Evolutionary conservation across 2,113 vertebrate genomes (phyloP), one percentile per base, ranked within the genome.

Genomic region (Plotosus lineatus): DNA sequence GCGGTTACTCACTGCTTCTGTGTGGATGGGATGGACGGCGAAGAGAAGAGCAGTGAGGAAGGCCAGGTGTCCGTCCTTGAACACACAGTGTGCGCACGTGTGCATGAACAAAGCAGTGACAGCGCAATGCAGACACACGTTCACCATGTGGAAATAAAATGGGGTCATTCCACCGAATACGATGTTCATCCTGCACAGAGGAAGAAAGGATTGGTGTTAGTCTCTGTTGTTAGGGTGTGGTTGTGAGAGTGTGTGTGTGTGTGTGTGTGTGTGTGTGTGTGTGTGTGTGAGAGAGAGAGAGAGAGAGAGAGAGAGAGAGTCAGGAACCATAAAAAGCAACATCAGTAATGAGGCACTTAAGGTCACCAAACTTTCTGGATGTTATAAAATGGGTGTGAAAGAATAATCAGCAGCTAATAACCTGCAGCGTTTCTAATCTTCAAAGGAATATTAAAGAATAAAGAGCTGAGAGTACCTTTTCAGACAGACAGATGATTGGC

Each of bases 1-100:
- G 6, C 33, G 9, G 36, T 10, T 10, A 96, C 97, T 97, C 89
- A 99, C 98, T 23, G 98, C 98, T 88, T 99, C 98, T 0, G 96
- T 98, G 92, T 99, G 98, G 81, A 99, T 86, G 2, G 98, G 97
- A 87, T 99, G 98, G 65, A 96, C 95, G 0, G 97, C 94, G 46
- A 99, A 99, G 78, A 99, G 94, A 71, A 98, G 87, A 0, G 97
- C 95, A 0, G 96, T 94, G 87, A 96, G 88, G 82, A 97, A 95
- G 83, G 96, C 95, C 38, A 93, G 93, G 0, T 89, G 89, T 0
- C 90, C 82, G 78, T 95, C 93, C 81, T 91, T 88, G 80, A 99
- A 99, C 80, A 97, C 95, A 1, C 92, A 92, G 72, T 86, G 92
- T 61, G 95, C 91, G 78, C 96, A 98, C 15, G 94, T 95, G 81